A percentile compares a stretch with the other conserved stretches of the same genome.
Conservation (phyloP, 2,113 vertebrate genomes). For the Phoxinus phoxinus region DNA sequence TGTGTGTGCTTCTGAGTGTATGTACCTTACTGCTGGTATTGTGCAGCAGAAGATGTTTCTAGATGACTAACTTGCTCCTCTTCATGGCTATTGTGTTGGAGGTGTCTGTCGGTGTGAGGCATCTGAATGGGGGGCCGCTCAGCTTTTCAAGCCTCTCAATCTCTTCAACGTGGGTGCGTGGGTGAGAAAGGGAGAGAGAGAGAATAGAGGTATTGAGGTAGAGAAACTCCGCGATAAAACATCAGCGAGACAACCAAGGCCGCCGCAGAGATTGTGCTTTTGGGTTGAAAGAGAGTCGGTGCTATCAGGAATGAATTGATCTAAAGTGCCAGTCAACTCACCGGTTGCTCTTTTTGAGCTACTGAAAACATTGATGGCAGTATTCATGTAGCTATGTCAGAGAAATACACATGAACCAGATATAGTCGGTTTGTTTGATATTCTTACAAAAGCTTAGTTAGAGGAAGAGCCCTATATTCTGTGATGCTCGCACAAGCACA, state of each 20-base stretch:
- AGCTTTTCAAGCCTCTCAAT: conserved; percentile 32
- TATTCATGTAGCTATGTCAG: not conserved
- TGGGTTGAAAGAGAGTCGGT: conserved; percentile 24
- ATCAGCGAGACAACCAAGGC: conserved; percentile 1
- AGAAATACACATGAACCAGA: conserved; percentile 2
- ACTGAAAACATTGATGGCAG: not conserved
- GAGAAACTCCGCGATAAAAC: conserved; percentile 16
- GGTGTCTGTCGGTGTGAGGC: conserved; percentile 33
- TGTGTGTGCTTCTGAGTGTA: not conserved
- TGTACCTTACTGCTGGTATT: conserved; percentile 42
- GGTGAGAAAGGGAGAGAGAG: conserved; percentile 14
- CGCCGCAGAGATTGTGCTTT: conserved; percentile 24
- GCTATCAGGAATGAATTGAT: conserved; percentile 15
- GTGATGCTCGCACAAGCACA: not conserved
- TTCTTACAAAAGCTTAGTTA: not conserved
- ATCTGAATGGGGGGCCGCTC: conserved; percentile 17
- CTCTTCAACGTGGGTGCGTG: conserved; percentile 20
- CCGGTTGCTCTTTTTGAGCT: not conserved
- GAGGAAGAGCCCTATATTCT: not conserved
- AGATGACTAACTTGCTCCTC: conserved; percentile 50
- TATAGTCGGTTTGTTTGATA: not conserved
- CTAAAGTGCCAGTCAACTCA: conserved; percentile 29
- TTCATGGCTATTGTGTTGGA: conserved; percentile 43
- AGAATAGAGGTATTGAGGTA: conserved; percentile 12
- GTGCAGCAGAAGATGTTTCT: conserved; percentile 39